A percentile compares a stretch with the other conserved stretches of the same genome.
Conservation (phyloP, 2,113 vertebrate genomes). For the Syngnathus floridae region DNA sequence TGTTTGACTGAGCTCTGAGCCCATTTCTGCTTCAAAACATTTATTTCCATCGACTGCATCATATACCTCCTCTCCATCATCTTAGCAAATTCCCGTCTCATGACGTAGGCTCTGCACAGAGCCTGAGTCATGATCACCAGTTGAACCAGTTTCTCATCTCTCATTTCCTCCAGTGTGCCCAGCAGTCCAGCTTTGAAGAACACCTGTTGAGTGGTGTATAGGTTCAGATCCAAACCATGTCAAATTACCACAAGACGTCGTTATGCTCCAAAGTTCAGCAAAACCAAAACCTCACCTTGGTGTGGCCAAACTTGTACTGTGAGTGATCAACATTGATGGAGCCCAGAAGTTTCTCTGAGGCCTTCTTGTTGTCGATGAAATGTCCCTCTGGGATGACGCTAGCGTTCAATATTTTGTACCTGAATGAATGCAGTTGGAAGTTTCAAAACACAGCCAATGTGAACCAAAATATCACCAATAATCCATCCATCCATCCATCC, state of each 20-base stretch:
- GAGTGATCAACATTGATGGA: conserved; percentile 80
- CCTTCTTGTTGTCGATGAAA: conserved; percentile 85
- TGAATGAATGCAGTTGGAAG: background rate
- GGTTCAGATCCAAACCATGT: background rate
- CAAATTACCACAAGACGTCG: background rate
- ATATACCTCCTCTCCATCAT: conserved; percentile 15
- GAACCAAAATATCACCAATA: background rate
- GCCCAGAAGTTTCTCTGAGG: conserved; percentile 79
- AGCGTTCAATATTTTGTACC: conserved; percentile 75
- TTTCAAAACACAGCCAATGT: background rate
- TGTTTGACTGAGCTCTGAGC: background rate
- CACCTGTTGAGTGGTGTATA: conserved; percentile 61
- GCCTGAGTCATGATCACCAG: conserved; percentile 73
- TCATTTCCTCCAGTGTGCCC: conserved; percentile 88
- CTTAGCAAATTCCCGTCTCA: conserved; percentile 67
- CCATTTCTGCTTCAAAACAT: background rate
- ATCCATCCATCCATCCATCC: too few species aligned
- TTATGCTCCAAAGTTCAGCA: background rate
- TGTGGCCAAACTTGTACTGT: conserved; percentile 86
- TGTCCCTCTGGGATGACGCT: conserved; percentile 80
- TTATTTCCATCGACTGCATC: background rate
- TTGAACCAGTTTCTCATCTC: conserved; percentile 84
- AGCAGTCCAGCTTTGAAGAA: conserved; percentile 86
- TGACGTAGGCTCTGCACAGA: conserved; percentile 62
- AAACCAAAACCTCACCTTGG: conserved; percentile 64